phyloP scores from a whole-genome alignment of 2,113 vertebrate genomes.

The Pluvianellus socialis region DNA sequence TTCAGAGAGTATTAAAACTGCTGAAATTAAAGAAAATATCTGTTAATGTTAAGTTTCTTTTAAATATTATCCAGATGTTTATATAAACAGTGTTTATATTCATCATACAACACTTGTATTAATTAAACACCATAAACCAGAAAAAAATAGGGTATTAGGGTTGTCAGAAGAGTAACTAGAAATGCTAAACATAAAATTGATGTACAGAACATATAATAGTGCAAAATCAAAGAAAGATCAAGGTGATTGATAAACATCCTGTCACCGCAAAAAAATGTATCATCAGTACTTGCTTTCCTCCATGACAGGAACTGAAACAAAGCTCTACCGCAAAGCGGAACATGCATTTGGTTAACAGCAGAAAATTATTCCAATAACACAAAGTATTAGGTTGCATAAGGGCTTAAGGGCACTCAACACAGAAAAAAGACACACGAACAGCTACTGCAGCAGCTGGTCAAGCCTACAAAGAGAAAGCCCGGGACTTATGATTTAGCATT shows the following conservation, averaged over 20 bases:
- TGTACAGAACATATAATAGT: background rate
- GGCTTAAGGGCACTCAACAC: accelerated
- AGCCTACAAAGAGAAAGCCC: background rate
- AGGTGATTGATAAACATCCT: background rate
- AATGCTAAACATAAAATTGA: background rate
- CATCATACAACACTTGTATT: background rate
- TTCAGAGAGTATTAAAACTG: background rate
- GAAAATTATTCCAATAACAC: background rate
- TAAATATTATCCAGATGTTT: background rate
- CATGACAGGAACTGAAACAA: background rate
- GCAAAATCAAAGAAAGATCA: background rate
- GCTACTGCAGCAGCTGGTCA: background rate
- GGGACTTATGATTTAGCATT: background rate
- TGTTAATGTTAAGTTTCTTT: background rate
- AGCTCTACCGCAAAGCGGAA: accelerated
- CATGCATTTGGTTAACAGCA: background rate
- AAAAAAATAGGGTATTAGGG: background rate
- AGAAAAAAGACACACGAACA: background rate
- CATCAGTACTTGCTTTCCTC: background rate
- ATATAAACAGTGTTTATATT: background rate
- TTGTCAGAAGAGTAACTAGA: background rate
- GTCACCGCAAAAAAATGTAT: background rate
- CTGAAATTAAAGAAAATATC: background rate
- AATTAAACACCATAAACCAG: background rate
- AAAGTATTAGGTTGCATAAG: background rate